Conservation (phyloP, 2,113 vertebrate genomes). For the Morone saxatilis region DNA sequence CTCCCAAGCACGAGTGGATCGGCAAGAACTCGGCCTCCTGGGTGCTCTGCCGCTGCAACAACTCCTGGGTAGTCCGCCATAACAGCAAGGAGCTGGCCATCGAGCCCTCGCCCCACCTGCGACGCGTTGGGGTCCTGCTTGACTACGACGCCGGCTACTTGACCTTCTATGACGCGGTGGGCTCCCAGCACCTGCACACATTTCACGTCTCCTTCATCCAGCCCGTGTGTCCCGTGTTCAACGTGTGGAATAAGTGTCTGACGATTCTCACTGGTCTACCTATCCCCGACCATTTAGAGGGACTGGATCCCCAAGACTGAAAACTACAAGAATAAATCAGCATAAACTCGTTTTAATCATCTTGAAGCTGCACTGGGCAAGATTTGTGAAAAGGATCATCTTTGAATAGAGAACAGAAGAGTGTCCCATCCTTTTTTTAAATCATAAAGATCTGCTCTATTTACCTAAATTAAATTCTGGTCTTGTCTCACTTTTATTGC, state of each 20-base stretch:
- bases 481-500: not conserved
- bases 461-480: slow-evolving; percentile 17
- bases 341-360: slow-evolving; percentile 11
- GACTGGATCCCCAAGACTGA: slow-evolving; percentile 88
- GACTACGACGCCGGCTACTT: slow-evolving; percentile 95
- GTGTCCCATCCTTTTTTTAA: slow-evolving; percentile 4
- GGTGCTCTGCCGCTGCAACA: slow-evolving; percentile 98
- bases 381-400: slow-evolving; percentile 11
- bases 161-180: slow-evolving; percentile 96
- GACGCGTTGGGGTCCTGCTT: slow-evolving; percentile 93
- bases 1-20: slow-evolving; percentile 97
- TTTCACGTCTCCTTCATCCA: slow-evolving; percentile 94
- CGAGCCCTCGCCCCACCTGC: slow-evolving; percentile 94
- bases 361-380: slow-evolving; percentile 54
- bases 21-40: slow-evolving; percentile 97
- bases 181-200: slow-evolving; percentile 96
- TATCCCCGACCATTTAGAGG: slow-evolving; percentile 97
- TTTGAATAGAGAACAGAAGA: not conserved
- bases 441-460: slow-evolving; percentile 7
- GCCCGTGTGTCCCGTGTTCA: slow-evolving; percentile 97
- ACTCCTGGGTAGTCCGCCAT: slow-evolving; percentile 95
- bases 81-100: slow-evolving; percentile 96
- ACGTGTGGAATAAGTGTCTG: slow-evolving; percentile 98
- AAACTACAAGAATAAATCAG: not conserved
- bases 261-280: slow-evolving; percentile 97